These are phyloP conservation scores for Laothoe populi DNA, from an alignment of 2,888 invertebrate genomes.

Conservation along the genomic window DNA sequence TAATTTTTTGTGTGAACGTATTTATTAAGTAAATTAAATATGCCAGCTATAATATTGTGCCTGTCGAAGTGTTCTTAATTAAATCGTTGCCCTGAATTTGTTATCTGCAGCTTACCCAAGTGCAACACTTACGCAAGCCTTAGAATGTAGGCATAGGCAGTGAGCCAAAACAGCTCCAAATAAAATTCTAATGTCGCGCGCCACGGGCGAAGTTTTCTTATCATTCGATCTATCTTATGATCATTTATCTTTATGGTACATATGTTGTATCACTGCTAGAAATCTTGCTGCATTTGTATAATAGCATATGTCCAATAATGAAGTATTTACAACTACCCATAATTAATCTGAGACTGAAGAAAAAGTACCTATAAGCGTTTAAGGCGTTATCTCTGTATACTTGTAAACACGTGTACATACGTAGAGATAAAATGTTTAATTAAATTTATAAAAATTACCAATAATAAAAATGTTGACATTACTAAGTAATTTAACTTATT, in stretches of 20 bases:
- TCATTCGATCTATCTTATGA: conserved; percentile 21
- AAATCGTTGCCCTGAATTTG: conserved; percentile 4
- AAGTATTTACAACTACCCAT: no score
- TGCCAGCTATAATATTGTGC: no score
- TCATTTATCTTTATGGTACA: conserved; percentile 24
- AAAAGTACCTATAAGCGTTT: no score
- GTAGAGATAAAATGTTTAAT: no score
- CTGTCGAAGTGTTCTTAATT: background rate
- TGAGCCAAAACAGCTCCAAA: conserved; percentile 6
- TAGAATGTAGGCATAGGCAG: conserved; percentile 17
- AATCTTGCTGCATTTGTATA: background rate
- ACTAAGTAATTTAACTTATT: no score
- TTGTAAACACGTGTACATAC: no score
- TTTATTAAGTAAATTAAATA: no score
- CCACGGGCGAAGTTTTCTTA: background rate
- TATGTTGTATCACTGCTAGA: conserved; percentile 15
- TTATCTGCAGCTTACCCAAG: background rate
- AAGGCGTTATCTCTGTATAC: no score
- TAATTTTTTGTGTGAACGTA: no score
- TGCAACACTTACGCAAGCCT: conserved; percentile 21
- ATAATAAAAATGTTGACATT: no score
- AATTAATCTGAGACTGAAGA: no score
- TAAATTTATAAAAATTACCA: no score
- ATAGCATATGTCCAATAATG: background rate
- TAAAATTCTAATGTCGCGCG: conserved; percentile 14